Percentiles rank a stretch among this genome's conserved stretches.
Conservation (phyloP, 2,113 vertebrate species). For the Pluvianellus socialis region DNA sequence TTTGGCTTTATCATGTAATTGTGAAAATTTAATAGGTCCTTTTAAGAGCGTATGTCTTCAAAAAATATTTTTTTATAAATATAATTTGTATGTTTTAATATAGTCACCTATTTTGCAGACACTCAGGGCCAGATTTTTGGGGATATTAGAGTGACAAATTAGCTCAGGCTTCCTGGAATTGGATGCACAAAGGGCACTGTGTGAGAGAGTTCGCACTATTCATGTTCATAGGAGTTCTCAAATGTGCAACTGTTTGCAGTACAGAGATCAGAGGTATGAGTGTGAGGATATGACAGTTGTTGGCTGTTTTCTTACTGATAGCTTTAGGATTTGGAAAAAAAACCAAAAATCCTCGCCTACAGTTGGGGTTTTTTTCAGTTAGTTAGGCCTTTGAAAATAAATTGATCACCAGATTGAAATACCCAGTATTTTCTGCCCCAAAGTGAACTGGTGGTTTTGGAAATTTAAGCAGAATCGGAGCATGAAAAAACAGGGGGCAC, state of each 20-base stretch:
- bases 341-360: not conserved
- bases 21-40: not conserved
- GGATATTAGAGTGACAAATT: not conserved
- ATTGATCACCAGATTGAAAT: not conserved
- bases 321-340: not conserved
- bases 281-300: not conserved
- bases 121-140: not conserved
- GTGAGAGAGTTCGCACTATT: not conserved
- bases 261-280: not conserved
- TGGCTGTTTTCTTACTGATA: not conserved
- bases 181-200: not conserved
- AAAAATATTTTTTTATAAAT: not conserved
- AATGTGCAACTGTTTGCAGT: not conserved
- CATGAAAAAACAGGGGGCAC: not conserved
- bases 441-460: not conserved
- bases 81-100: not conserved
- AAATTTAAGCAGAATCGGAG: not conserved
- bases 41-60: not conserved
- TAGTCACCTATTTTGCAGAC: not conserved
- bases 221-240: not conserved
- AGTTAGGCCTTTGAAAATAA: not conserved
- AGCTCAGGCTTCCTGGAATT: not conserved
- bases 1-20: not conserved
- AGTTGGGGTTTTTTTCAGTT: not conserved
- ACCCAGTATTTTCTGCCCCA: not conserved